These are phyloP conservation scores for Zapus hudsonius DNA, from an alignment of 2,113 vertebrate species.

Conservation along the genomic window DNA sequence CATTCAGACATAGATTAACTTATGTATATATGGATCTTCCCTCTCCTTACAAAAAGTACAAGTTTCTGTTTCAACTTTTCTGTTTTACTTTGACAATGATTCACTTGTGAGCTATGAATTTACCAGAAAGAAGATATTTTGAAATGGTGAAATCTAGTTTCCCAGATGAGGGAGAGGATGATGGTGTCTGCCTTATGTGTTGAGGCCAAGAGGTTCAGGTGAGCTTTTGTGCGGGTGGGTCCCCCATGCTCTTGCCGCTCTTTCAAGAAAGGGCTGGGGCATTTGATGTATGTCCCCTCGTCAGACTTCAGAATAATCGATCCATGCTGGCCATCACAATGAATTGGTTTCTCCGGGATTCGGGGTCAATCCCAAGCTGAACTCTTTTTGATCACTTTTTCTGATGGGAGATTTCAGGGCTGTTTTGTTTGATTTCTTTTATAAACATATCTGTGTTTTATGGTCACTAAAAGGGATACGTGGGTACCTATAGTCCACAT, in stretches of 20 bases:
- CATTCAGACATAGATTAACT: slow-evolving; percentile 2
- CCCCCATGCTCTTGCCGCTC: slow-evolving; percentile 13
- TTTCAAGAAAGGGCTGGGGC: slow-evolving; percentile 60
- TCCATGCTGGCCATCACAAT: slow-evolving; percentile 68
- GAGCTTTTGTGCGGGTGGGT: slow-evolving; percentile 34
- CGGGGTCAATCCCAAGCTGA: slow-evolving; percentile 23
- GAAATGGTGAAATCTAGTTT: neutral
- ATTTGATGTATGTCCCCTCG: slow-evolving; percentile 73
- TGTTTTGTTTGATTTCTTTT: slow-evolving; percentile 49
- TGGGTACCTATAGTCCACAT: neutral
- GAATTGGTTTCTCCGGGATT: slow-evolving; percentile 57
- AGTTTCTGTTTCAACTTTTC: slow-evolving; percentile 74
- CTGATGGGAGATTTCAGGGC: slow-evolving; percentile 33
- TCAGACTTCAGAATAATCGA: slow-evolving; percentile 62
- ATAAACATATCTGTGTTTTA: slow-evolving; percentile 5
- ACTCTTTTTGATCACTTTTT: slow-evolving; percentile 5
- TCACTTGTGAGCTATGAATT: neutral
- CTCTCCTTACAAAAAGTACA: slow-evolving; percentile 56
- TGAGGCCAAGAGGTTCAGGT: neutral
- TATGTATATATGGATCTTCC: no score
- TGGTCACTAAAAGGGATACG: neutral
- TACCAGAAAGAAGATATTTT: slow-evolving; percentile 33
- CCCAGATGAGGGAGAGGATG: neutral
- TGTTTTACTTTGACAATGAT: slow-evolving; percentile 61
- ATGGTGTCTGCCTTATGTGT: neutral